A percentile compares a stretch with the other conserved stretches of the same genome.
Conservation (phyloP, 1,140 invertebrate species). For the Ectropis grisescens region DNA sequence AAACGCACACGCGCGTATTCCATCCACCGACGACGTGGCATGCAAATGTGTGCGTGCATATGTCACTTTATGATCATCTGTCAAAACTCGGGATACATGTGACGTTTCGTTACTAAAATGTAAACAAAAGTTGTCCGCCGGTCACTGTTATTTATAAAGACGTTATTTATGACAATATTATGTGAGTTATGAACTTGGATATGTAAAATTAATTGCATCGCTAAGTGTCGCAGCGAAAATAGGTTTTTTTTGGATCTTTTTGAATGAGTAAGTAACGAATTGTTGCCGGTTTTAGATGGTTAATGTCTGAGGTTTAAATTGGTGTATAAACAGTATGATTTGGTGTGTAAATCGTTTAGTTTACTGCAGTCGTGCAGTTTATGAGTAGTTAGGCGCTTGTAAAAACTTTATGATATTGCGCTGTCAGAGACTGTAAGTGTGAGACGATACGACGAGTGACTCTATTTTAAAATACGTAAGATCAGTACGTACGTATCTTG, state of each 20-base stretch:
- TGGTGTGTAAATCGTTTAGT: conserved; percentile 20
- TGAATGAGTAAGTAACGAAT: conserved; percentile 54
- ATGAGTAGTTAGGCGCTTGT: too few species aligned
- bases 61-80: conserved; percentile 59
- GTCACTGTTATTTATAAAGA: too few species aligned
- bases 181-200: conserved; percentile 58
- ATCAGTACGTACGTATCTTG: too few species aligned
- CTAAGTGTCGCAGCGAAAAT: conserved; percentile 39
- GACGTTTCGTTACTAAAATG: conserved; percentile 62
- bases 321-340: conserved; percentile 15
- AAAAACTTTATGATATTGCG: too few species aligned
- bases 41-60: conserved; percentile 51
- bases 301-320: conserved; percentile 18
- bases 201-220: conserved; percentile 54
- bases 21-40: conserved; percentile 25
- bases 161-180: conserved; percentile 17
- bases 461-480: too few species aligned
- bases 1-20: conserved; percentile 7
- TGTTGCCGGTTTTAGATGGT: conserved; percentile 23
- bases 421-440: too few species aligned
- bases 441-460: too few species aligned
- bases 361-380: conserved; percentile 4
- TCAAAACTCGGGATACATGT: conserved; percentile 62
- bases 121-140: conserved; percentile 58
- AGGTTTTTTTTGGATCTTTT: conserved; percentile 54